Evolutionary conservation across 2,113 vertebrate genomes (phyloP).

Genomic region (Zeus faber): DNA sequence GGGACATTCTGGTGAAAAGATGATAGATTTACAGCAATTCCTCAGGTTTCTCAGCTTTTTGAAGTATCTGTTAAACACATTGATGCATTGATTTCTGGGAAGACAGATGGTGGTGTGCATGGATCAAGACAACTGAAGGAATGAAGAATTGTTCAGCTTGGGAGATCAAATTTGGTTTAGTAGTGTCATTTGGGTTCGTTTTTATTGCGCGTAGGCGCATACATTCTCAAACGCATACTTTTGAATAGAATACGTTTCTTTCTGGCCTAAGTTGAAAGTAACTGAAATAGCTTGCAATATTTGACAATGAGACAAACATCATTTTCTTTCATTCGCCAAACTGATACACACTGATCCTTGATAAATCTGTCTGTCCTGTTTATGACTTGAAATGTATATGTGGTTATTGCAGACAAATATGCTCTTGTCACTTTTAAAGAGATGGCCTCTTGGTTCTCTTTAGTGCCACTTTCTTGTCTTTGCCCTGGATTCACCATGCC

Average conservation of each 20-base stretch:
- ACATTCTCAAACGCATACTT: conserved; percentile 65
- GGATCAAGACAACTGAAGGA: conserved; percentile 71
- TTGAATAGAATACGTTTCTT: conserved; percentile 62
- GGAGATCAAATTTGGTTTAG: conserved; percentile 76
- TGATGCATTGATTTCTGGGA: conserved; percentile 76
- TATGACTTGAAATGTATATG: conserved; percentile 21
- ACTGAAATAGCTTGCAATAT: conserved; percentile 44
- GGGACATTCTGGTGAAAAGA: conserved; percentile 69
- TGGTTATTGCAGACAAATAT: conserved; percentile 16
- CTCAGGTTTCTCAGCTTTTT: conserved; percentile 74
- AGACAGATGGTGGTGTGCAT: conserved; percentile 74
- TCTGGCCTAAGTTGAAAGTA: conserved; percentile 72
- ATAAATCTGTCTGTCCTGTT: conserved; percentile 34
- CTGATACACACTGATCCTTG: conserved; percentile 36
- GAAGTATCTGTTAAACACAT: conserved; percentile 79
- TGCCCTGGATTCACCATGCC: background rate
- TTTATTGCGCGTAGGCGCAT: conserved; percentile 63
- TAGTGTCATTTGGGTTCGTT: conserved; percentile 63
- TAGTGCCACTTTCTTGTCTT: background rate
- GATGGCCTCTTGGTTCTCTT: background rate
- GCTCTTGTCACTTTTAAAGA: conserved; percentile 7
- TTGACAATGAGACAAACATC: conserved; percentile 53
- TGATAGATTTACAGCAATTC: conserved; percentile 76
- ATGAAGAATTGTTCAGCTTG: conserved; percentile 76
- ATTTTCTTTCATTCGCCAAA: conserved; percentile 27